Conservation (phyloP, 2,113 vertebrate species). For the Charina bottae region DNA sequence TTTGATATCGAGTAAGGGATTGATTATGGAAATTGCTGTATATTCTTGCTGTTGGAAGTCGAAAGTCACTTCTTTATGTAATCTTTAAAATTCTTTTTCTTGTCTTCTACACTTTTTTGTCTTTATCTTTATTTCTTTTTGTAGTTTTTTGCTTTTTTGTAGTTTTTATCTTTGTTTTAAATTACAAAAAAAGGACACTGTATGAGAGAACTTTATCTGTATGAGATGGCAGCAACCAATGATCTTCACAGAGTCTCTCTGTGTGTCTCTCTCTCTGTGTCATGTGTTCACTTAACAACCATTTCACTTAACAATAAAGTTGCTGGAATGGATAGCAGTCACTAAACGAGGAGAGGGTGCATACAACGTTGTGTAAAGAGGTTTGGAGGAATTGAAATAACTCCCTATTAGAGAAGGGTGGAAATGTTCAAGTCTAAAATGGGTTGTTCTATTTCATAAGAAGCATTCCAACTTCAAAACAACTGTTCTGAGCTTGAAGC, state of each 20-base stretch:
- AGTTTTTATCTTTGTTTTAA: no score
- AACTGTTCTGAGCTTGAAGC: background rate
- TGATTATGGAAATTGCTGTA: no score
- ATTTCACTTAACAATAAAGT: background rate
- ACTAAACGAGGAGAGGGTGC: background rate
- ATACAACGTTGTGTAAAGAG: background rate
- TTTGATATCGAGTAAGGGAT: no score
- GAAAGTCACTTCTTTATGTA: no score
- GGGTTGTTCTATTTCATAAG: background rate
- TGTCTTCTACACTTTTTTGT: no score
- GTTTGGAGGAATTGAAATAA: background rate
- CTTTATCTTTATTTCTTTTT: no score
- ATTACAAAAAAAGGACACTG: no score
- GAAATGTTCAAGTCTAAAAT: background rate
- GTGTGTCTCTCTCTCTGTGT: background rate
- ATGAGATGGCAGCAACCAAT: background rate
- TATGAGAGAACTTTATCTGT: background rate
- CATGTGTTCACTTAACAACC: background rate
- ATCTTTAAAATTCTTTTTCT: no score
- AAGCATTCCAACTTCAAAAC: background rate
- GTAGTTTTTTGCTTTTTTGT: no score
- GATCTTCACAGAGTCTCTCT: background rate
- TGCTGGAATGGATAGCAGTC: background rate
- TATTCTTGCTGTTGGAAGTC: no score
- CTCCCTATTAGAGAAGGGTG: background rate